Evolutionary conservation across 2,113 vertebrate species (phyloP).

Genomic region (Ibidorhyncha struthersii): DNA sequence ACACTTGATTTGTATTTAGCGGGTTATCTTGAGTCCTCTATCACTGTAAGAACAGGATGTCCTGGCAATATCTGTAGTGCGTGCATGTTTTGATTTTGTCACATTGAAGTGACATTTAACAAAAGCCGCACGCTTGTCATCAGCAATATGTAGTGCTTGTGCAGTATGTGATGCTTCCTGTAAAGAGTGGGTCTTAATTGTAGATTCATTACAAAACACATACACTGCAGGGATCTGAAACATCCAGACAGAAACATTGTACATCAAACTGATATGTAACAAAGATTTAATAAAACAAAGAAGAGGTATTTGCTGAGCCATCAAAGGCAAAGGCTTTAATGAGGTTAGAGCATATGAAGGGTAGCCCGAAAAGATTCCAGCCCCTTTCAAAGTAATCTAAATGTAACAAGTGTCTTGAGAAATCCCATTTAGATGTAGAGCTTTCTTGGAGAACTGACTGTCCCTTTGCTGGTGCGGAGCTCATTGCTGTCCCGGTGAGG

Average conservation of each 20-base stretch:
- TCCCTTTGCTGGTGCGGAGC: background rate
- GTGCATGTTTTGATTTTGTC: background rate
- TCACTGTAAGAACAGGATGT: background rate
- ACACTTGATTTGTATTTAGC: background rate
- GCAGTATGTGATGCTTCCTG: background rate
- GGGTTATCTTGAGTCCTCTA: background rate
- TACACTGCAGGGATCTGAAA: background rate
- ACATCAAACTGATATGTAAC: fast-evolving
- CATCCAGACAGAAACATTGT: background rate
- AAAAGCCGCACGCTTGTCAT: background rate
- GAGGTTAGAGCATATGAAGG: background rate
- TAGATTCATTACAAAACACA: background rate
- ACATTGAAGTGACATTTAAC: background rate
- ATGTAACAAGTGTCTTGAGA: background rate
- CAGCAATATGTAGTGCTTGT: background rate
- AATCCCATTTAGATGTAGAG: background rate
- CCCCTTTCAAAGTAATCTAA: background rate
- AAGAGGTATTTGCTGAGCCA: background rate
- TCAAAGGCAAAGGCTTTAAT: background rate
- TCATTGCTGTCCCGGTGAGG: background rate
- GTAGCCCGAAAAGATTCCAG: background rate
- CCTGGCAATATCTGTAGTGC: background rate
- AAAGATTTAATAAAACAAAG: background rate
- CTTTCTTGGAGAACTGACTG: background rate
- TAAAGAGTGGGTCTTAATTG: background rate